Evolutionary conservation across 1,140 invertebrate genomes (phyloP).

Genomic region (Heliothis subflexa): DNA sequence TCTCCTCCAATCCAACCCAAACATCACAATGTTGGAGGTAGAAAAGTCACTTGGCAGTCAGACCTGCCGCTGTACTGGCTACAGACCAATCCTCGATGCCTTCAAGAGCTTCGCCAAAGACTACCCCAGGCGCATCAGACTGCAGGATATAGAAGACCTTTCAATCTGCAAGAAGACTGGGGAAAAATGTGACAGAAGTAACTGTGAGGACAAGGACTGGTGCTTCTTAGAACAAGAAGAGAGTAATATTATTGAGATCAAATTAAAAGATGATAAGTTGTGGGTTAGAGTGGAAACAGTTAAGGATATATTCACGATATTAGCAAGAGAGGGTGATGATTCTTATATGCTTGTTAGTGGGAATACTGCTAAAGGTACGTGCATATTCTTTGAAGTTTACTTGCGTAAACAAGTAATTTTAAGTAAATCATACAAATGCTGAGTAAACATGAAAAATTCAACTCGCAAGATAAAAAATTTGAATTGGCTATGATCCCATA

Average conservation of each 20-base stretch:
- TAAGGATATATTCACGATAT: slow-evolving; percentile 83
- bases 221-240: slow-evolving; percentile 58
- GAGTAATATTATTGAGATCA: slow-evolving; percentile 16
- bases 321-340: slow-evolving; percentile 66
- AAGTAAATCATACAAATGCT: too few species aligned
- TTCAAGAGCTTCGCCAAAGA: slow-evolving; percentile 89
- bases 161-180: slow-evolving; percentile 62
- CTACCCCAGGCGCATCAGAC: slow-evolving; percentile 35
- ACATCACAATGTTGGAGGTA: slow-evolving; percentile 87
- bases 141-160: slow-evolving; percentile 71
- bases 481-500: too few species aligned
- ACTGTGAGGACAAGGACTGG: slow-evolving; percentile 55
- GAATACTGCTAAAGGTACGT: slow-evolving; percentile 81
- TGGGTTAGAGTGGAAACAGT: slow-evolving; percentile 80
- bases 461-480: too few species aligned
- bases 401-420: too few species aligned
- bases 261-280: slow-evolving; percentile 60
- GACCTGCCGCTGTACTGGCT: slow-evolving; percentile 93
- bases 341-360: slow-evolving; percentile 87
- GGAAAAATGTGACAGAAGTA: slow-evolving; percentile 64
- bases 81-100: slow-evolving; percentile 91
- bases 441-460: too few species aligned
- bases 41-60: slow-evolving; percentile 91
- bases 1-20: slow-evolving; percentile 73
- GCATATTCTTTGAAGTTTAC: background rate